phyloP scores from a whole-genome alignment of 2,113 vertebrate genomes.

The Vulpes lagopus region DNA sequence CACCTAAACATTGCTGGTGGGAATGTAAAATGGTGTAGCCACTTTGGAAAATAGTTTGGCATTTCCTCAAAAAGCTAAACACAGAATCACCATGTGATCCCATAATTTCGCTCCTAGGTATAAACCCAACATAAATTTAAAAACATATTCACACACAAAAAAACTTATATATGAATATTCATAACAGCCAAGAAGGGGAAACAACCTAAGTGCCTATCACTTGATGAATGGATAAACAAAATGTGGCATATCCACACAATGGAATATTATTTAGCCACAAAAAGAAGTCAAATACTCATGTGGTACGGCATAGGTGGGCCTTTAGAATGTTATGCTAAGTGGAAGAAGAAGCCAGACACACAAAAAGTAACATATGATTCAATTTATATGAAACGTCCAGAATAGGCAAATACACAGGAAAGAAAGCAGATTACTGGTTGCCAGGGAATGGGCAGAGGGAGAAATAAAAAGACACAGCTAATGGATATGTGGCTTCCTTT shows the following conservation, averaged over 20 bases:
- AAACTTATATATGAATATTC: neutral
- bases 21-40: neutral
- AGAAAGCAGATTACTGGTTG: neutral
- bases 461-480: neutral
- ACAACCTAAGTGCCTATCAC: neutral
- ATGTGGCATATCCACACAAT: neutral
- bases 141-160: neutral
- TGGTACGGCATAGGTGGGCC: neutral
- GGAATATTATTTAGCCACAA: neutral
- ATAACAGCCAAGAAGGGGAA: neutral
- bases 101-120: neutral
- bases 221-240: neutral
- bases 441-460: neutral
- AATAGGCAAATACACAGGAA: neutral
- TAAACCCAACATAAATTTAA: conserved; percentile 26
- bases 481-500: neutral
- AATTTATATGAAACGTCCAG: neutral
- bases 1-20: neutral
- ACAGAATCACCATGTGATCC: neutral
- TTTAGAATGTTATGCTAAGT: neutral
- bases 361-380: neutral
- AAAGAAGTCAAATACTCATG: neutral
- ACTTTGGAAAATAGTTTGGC: neutral
- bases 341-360: neutral
- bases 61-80: conserved; percentile 40